These are phyloP conservation scores for Agrilus cyanescens DNA, from an alignment of 2,888 invertebrate genomes.

Conservation along the genomic window DNA sequence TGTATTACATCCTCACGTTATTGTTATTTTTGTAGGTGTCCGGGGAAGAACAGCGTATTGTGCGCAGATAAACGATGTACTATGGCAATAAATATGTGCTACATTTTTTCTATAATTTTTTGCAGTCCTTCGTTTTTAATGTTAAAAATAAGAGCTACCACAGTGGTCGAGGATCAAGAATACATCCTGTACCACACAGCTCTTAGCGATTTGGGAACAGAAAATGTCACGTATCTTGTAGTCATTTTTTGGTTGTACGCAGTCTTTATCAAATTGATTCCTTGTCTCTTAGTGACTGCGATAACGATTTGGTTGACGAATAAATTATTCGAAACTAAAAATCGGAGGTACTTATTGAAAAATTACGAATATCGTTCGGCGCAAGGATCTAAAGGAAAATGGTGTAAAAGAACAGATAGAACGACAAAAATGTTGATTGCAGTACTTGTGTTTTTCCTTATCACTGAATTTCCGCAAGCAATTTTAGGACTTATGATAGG, in stretches of 20 bases:
- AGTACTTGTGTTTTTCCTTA: slow-evolving; percentile 70
- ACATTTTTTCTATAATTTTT: slow-evolving; percentile 63
- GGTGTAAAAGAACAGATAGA: slow-evolving; percentile 67
- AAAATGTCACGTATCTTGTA: slow-evolving; percentile 32
- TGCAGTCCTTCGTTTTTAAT: slow-evolving; percentile 76
- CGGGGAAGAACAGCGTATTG: slow-evolving; percentile 59
- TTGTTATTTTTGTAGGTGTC: slow-evolving; percentile 48
- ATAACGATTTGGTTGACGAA: slow-evolving; percentile 59
- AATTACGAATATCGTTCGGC: slow-evolving; percentile 13
- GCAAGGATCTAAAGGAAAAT: slow-evolving; percentile 40
- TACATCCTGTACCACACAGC: slow-evolving; percentile 47
- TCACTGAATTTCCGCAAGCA: slow-evolving; percentile 75
- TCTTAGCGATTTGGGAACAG: slow-evolving; percentile 35
- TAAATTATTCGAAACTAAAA: slow-evolving; percentile 64
- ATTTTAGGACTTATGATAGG: slow-evolving; percentile 49
- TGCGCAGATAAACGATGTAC: slow-evolving; percentile 70
- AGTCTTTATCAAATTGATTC: slow-evolving; percentile 67
- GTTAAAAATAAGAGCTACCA: slow-evolving; percentile 45
- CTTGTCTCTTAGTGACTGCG: slow-evolving; percentile 64
- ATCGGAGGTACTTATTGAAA: slow-evolving; percentile 57
- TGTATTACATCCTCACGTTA: background rate
- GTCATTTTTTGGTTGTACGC: slow-evolving; percentile 74
- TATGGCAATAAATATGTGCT: slow-evolving; percentile 62
- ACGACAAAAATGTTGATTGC: slow-evolving; percentile 85
- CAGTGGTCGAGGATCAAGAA: slow-evolving; percentile 43